Conservation (phyloP, 2,113 vertebrate genomes). For the Opisthocomus hoazin region DNA sequence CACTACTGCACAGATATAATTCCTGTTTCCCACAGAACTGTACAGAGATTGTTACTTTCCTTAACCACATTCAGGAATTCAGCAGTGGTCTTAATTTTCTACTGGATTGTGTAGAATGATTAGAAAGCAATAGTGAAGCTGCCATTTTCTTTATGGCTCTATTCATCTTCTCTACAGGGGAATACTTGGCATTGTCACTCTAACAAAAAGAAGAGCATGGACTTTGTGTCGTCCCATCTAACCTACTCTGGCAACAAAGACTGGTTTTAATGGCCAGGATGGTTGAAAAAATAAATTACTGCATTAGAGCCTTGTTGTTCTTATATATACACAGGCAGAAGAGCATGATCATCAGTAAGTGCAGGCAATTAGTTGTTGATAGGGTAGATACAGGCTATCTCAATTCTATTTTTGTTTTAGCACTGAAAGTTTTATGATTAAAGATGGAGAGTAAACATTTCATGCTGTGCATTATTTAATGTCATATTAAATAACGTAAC, state of each 20-base stretch:
- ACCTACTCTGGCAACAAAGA: not conserved
- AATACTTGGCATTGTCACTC: not conserved
- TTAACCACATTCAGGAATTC: not conserved
- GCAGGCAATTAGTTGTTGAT: not conserved
- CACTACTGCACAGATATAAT: not conserved
- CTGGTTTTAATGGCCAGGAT: not conserved
- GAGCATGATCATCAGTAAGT: not conserved
- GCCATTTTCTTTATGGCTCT: not conserved
- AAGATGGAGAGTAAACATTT: not conserved
- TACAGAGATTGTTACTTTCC: not conserved
- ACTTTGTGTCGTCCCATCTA: not conserved
- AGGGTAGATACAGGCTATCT: not conserved
- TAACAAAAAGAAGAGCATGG: not conserved
- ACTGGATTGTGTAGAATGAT: not conserved
- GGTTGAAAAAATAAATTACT: not conserved
- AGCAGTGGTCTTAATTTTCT: not conserved
- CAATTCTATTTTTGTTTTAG: not conserved
- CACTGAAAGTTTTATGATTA: not conserved
- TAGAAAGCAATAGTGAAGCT: not conserved
- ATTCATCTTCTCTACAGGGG: not conserved
- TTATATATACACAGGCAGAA: not conserved
- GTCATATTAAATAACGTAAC: too few relatives aligned
- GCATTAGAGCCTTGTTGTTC: not conserved
- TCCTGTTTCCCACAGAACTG: not conserved
- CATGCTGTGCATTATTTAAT: not conserved